phyloP scores from a whole-genome alignment of 2,888 invertebrate genomes.

The Gibbula magus region DNA sequence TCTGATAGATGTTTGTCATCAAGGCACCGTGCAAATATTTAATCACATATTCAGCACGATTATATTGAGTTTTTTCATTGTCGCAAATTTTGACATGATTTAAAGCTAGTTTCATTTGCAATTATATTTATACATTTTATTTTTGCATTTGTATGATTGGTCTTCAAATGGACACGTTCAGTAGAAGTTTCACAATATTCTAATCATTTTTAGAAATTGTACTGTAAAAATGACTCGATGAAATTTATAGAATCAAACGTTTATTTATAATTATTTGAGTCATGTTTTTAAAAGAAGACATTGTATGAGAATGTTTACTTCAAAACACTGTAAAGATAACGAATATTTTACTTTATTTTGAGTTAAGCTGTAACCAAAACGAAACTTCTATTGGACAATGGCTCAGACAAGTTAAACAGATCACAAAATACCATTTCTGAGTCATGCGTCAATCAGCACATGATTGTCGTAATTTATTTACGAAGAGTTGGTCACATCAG shows the following conservation, averaged over 20 bases:
- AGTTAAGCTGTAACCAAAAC: not conserved
- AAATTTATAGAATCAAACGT: not conserved
- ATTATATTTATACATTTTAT: not conserved
- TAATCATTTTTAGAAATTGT: not conserved
- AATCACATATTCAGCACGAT: slow-evolving; percentile 12
- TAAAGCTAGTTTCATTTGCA: slow-evolving; percentile 5
- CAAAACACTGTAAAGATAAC: too few relatives aligned
- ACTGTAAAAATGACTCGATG: not conserved
- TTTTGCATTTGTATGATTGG: slow-evolving; percentile 8
- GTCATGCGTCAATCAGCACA: not conserved
- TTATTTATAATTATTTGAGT: not conserved
- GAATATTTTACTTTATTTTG: too few relatives aligned
- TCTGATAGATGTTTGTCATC: not conserved
- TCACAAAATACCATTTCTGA: not conserved
- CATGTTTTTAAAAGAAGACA: too few relatives aligned
- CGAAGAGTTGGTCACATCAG: not conserved
- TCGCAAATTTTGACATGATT: not conserved
- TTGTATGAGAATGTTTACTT: too few relatives aligned
- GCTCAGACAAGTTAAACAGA: too few relatives aligned
- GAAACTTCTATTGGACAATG: not conserved
- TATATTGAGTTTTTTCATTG: slow-evolving; percentile 7
- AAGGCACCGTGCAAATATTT: slow-evolving; percentile 4
- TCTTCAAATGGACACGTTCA: not conserved
- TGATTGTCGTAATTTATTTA: not conserved
- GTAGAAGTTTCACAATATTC: not conserved